Evolutionary conservation across 1,140 invertebrate genomes (phyloP), one percentile per base, ranked within the genome.

Genomic region (Lordiphosa clarofinis): DNA sequence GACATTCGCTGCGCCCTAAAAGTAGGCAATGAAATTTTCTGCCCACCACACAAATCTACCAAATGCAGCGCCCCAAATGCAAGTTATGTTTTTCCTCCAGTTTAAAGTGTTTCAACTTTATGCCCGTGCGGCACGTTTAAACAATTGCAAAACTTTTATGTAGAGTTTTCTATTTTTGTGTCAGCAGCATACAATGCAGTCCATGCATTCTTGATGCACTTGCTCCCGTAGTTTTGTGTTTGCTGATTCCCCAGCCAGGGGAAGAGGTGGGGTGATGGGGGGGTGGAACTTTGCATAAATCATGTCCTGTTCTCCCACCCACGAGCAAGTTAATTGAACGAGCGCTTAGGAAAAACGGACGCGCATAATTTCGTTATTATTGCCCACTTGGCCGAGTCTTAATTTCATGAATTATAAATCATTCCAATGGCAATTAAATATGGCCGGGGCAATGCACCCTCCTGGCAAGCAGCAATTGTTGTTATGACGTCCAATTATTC

Each of bases 331-430:
- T 59, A 67, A 68, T 67, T 59, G 58, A 68, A 65, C 64, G 37
- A 65, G 12, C 46, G 64, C 62, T 67, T 67, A 46, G 63, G 57
- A 39, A 46, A 55, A 44, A 54, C 42, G 33, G 56, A 24, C 48
- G 33, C 12, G 39, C 53, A 53, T 64, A 68, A 53, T 56, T 57
- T 24, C 55, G 38, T 55, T 15, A 38, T 58, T 57, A 24, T 37
- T 53, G 52, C 35, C 35, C 47, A 37, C 40, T 37, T 52, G 48
- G 42, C 24, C 28, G 39, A 38, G 47, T 54, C 50, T 52, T 69
- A 44, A 74, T 74, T 79, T 43, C 60, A 74, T 81, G 56, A 81
- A 79, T 81, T 79, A 71, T 81, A 74, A 79, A 79, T 81, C 75
- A 81, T 81, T 79, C 31, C 50, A 65, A 55, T 65, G 54, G 61